These are phyloP conservation scores for Dipodomys ordii DNA, from an alignment of 2,113 vertebrate genomes.

Conservation along the genomic window DNA sequence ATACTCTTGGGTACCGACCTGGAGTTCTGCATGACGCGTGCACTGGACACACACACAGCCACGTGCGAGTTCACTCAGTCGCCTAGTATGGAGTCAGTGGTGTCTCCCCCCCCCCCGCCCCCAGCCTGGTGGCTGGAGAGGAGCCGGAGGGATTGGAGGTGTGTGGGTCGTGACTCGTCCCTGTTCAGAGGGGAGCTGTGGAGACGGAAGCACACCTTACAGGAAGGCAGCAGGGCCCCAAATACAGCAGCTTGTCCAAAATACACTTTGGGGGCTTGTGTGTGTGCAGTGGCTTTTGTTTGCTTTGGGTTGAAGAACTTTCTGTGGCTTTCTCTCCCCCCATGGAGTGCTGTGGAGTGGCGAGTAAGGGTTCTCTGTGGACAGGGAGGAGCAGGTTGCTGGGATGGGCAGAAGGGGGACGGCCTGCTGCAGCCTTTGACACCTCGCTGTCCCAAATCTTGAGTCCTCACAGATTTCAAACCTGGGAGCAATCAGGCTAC, in stretches of 20 bases:
- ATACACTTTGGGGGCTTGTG: not conserved
- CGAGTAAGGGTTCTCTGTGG: not conserved
- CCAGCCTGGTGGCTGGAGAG: not conserved
- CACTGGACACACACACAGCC: not conserved
- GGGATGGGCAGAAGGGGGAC: no score
- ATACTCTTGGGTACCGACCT: not conserved
- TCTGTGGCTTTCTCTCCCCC: no score
- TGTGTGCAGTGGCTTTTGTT: not conserved
- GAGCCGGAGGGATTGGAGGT: not conserved
- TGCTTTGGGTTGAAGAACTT: not conserved
- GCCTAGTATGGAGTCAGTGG: not conserved
- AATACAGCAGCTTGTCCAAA: not conserved
- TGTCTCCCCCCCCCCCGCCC: not conserved
- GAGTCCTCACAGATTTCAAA: not conserved
- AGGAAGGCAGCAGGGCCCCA: not conserved
- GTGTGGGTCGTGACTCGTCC: not conserved
- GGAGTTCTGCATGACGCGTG: not conserved
- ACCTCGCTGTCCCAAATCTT: not conserved
- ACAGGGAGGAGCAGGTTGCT: not conserved
- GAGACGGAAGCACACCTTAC: not conserved
- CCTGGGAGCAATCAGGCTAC: not conserved
- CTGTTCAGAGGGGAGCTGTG: not conserved
- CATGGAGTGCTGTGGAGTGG: not conserved
- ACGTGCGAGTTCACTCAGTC: no score
- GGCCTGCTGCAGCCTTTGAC: not conserved